Evolutionary conservation across 2,888 invertebrate species (phyloP), one percentile per base, ranked within the genome.

Genomic region (Leptura quadrifasciata): DNA sequence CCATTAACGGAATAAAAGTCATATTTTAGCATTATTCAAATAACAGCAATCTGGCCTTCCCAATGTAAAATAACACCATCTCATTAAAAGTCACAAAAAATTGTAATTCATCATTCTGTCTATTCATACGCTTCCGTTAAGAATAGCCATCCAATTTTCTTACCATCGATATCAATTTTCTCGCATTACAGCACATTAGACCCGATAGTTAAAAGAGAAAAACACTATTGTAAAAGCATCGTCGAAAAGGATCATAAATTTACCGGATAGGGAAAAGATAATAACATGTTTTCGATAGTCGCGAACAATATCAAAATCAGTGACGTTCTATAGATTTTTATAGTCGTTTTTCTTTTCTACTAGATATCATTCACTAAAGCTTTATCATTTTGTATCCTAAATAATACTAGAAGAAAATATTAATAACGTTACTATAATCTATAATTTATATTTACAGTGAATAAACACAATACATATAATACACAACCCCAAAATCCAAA

Each of bases 121-220:
- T 55, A 68, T 68, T 55, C 55, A 17, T n/a, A n/a, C 17, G 3
- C 20, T 68, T 60, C 31, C 31, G 21, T 12, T 52, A 52, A n/a
- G 3, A 20, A 35, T 57, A 68, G 27, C 54, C 68, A 68, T 68
- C 67, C 67, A 67, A 54, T 67, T 52, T 54, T 67, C 67, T 64
- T 54, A 67, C 52, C 54, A 68, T 68, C 68, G 68, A 68, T 68
- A 68, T 68, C 68, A 68, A 68, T 68, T 68, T 68, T 57, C 68
- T 57, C 55, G 27, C 68, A 68, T 68, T 68, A 68, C 55, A 31
- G 24, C 68, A 57, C 68, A 54, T 57, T 57, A 31, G 55, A 57
- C 68, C n/a, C 18, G 55, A 68, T 68, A 68, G 55, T 68, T 55
- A 57, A 65, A 65, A 67, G 67, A 54, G 67, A 54, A 67, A 68